These are phyloP conservation scores for Brachycybe producta DNA, from an alignment of 2,888 invertebrate genomes.

Conservation along the genomic window DNA sequence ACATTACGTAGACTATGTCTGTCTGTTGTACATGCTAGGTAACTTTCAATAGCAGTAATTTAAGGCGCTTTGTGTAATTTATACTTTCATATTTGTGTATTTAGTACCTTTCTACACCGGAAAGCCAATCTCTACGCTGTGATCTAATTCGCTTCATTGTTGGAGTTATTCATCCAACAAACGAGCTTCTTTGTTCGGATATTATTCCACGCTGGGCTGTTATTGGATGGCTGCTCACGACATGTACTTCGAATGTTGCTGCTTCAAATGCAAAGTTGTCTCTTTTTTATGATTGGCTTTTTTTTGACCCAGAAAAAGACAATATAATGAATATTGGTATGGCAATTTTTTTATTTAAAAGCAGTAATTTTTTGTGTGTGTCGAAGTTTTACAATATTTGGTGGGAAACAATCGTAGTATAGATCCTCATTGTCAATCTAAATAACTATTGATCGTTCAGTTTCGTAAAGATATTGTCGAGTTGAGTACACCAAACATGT, in stretches of 20 bases:
- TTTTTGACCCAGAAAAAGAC: slow-evolving; percentile 78
- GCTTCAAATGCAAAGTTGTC: slow-evolving; percentile 83
- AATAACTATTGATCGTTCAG: too few relatives aligned
- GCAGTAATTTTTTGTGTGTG: slow-evolving; percentile 9
- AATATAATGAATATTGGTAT: slow-evolving; percentile 83
- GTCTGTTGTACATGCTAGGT: not conserved
- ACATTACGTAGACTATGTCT: too few relatives aligned
- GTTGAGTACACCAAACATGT: too few relatives aligned
- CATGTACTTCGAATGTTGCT: slow-evolving; percentile 76
- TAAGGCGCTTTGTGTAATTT: not conserved
- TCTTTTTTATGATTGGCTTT: slow-evolving; percentile 85
- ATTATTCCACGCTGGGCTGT: slow-evolving; percentile 91
- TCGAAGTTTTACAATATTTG: too few relatives aligned
- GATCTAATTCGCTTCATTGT: slow-evolving; percentile 89
- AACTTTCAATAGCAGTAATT: not conserved
- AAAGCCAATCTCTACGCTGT: slow-evolving; percentile 78
- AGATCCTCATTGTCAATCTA: too few relatives aligned
- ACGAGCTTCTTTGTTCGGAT: slow-evolving; percentile 83
- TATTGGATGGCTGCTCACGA: slow-evolving; percentile 83
- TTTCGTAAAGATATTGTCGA: too few relatives aligned
- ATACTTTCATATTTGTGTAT: slow-evolving; percentile 22
- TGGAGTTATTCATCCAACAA: slow-evolving; percentile 84
- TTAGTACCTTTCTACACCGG: slow-evolving; percentile 78
- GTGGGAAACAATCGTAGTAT: too few relatives aligned
- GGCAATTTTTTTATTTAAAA: too few relatives aligned